phyloP scores from a whole-genome alignment of 2,888 invertebrate species.

The Sinotaia quadrata region DNA sequence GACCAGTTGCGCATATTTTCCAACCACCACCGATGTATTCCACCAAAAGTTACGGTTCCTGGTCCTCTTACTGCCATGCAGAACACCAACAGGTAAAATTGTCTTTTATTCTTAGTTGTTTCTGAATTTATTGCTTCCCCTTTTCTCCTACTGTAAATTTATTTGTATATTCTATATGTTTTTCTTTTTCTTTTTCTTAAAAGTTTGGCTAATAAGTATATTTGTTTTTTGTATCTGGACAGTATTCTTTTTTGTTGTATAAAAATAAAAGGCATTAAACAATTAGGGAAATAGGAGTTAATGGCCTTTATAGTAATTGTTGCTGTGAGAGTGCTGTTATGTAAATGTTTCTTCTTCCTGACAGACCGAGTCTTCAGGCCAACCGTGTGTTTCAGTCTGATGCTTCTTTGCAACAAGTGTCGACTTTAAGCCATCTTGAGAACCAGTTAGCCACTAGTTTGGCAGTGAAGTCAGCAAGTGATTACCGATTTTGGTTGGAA shows the following conservation, averaged over 20 bases:
- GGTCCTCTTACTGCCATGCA: constrained; percentile 78
- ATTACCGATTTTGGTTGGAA: constrained; percentile 85
- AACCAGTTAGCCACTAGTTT: constrained; percentile 82
- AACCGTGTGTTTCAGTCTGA: constrained; percentile 56
- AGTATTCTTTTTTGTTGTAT: too few species aligned
- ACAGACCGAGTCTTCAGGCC: constrained; percentile 50
- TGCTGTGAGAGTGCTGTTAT: neutral
- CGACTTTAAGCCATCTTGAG: constrained; percentile 76
- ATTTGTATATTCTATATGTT: too few species aligned
- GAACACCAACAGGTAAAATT: constrained; percentile 51
- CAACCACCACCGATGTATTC: constrained; percentile 60
- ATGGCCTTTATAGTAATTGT: neutral
- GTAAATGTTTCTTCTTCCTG: constrained; percentile 1
- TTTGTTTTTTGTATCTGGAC: too few species aligned
- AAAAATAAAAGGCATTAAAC: neutral
- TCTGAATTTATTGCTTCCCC: too few species aligned
- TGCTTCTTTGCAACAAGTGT: constrained; percentile 64
- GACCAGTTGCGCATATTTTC: constrained; percentile 72
- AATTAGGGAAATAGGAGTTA: neutral
- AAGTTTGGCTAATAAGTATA: too few species aligned
- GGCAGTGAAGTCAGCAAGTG: constrained; percentile 80
- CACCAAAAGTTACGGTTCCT: constrained; percentile 34
- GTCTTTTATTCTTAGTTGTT: too few species aligned
- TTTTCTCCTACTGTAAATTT: too few species aligned
- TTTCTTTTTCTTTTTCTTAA: too few species aligned